phyloP scores from a whole-genome alignment of 1,140 invertebrate species.

The Drosophila athabasca region DNA sequence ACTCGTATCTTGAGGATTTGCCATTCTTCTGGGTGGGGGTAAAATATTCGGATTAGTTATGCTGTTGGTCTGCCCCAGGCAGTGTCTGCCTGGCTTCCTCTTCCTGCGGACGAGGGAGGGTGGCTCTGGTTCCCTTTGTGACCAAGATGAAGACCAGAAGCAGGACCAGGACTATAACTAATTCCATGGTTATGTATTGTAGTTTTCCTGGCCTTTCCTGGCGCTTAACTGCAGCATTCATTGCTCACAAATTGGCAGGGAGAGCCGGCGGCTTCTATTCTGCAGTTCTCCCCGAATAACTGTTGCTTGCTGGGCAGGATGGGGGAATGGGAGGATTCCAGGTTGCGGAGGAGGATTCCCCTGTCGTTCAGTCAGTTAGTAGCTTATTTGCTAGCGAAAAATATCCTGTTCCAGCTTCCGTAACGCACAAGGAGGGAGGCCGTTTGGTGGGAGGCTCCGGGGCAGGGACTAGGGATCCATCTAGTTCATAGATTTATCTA shows the following conservation, averaged over 20 bases:
- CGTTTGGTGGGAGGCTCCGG: slow-evolving; percentile 4
- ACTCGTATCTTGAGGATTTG: neutral
- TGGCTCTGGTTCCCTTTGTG: slow-evolving; percentile 31
- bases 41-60: slow-evolving; percentile 77
- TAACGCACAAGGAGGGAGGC: no score
- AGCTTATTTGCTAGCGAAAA: slow-evolving; percentile 54
- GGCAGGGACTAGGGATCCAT: slow-evolving; percentile 28
- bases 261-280: slow-evolving; percentile 46
- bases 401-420: slow-evolving; percentile 4
- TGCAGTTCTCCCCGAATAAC: slow-evolving; percentile 8
- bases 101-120: slow-evolving; percentile 3
- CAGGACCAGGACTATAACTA: slow-evolving; percentile 57
- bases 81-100: slow-evolving; percentile 31
- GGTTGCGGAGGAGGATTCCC: neutral
- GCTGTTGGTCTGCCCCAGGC: slow-evolving; percentile 64
- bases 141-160: slow-evolving; percentile 19
- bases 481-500: slow-evolving; percentile 60
- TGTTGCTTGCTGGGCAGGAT: slow-evolving; percentile 35
- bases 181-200: slow-evolving; percentile 79
- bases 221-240: slow-evolving; percentile 70
- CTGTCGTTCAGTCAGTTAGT: slow-evolving; percentile 47
- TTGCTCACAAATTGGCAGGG: slow-evolving; percentile 73
- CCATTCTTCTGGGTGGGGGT: slow-evolving; percentile 17
- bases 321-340: neutral
- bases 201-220: slow-evolving; percentile 53